Percentiles rank a stretch among this genome's conserved stretches.
Evolutionary conservation across 2,797 vertebrate genomes (phyloP).

Genomic region (Rhadinocentrus ornatus): DNA sequence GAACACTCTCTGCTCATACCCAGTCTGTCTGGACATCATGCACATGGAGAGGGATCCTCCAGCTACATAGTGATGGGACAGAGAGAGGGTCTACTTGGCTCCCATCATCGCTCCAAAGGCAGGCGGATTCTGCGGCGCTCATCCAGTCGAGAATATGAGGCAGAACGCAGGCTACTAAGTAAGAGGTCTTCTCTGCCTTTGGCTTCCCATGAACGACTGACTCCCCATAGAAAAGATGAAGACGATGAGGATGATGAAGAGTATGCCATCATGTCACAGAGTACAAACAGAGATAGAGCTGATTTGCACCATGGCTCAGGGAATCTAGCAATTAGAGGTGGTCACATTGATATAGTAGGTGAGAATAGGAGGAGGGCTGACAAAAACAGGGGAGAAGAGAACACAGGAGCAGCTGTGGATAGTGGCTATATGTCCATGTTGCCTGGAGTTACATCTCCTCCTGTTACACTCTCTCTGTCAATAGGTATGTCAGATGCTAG

Average conservation of each 20-base stretch:
- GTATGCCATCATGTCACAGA: constrained; percentile 86
- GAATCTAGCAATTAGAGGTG: constrained; percentile 44
- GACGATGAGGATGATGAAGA: constrained; percentile 84
- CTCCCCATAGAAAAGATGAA: constrained; percentile 74
- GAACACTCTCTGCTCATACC: constrained; percentile 82
- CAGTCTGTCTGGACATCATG: constrained; percentile 74
- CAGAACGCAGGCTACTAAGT: constrained; percentile 80
- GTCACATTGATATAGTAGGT: constrained; percentile 61
- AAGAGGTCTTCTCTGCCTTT: constrained; percentile 85
- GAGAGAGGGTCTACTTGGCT: constrained; percentile 74
- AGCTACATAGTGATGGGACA: constrained; percentile 86
- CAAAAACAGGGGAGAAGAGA: constrained; percentile 58
- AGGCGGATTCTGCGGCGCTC: constrained; percentile 80
- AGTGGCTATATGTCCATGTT: constrained; percentile 70
- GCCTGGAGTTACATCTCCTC: constrained; percentile 83
- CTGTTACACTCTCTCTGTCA: constrained; percentile 78
- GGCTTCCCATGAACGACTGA: constrained; percentile 72
- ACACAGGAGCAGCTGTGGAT: constrained; percentile 29
- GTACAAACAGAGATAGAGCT: constrained; percentile 69
- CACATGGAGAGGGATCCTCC: constrained; percentile 73
- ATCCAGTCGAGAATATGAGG: constrained; percentile 80
- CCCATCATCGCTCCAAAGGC: constrained; percentile 80
- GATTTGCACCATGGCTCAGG: constrained; percentile 65
- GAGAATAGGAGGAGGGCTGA: constrained; percentile 66
- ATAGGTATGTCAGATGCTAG: constrained; percentile 72